These are phyloP conservation scores for Marmota flaviventris DNA, from an alignment of 2,113 vertebrate genomes.

Conservation along the genomic window DNA sequence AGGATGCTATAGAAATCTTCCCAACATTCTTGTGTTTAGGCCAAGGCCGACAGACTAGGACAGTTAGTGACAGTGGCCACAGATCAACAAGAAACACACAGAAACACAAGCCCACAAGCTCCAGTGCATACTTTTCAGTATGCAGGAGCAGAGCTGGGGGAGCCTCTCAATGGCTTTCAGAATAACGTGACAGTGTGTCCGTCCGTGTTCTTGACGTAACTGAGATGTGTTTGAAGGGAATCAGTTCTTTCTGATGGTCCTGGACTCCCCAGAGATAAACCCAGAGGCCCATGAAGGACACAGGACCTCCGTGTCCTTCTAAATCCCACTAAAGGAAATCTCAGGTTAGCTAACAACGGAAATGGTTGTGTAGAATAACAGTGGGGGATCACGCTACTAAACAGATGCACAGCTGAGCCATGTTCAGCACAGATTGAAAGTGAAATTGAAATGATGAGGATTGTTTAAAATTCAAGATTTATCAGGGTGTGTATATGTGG, in stretches of 20 bases:
- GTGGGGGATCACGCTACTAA: background rate
- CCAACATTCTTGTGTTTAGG: background rate
- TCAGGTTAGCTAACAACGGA: background rate
- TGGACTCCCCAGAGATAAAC: background rate
- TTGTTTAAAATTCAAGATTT: constrained; percentile 30
- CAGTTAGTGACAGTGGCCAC: background rate
- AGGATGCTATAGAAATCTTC: background rate
- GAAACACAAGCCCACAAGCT: background rate
- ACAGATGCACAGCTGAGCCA: background rate
- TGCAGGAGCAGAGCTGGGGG: background rate
- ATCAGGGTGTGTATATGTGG: background rate
- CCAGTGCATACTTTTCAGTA: accelerated
- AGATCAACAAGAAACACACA: background rate
- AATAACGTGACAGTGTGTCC: background rate
- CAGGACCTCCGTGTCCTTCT: background rate
- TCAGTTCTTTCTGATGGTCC: background rate
- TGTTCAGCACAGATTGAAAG: background rate
- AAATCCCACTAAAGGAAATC: background rate
- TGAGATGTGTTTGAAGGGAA: background rate
- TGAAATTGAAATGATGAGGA: constrained; percentile 4
- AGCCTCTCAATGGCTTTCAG: background rate
- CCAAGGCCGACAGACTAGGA: background rate
- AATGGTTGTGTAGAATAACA: constrained; percentile 36
- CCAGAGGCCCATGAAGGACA: background rate
- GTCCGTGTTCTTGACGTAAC: background rate